Evolutionary conservation across 1,140 invertebrate genomes (phyloP).

Genomic region (Leucophenga varia): DNA sequence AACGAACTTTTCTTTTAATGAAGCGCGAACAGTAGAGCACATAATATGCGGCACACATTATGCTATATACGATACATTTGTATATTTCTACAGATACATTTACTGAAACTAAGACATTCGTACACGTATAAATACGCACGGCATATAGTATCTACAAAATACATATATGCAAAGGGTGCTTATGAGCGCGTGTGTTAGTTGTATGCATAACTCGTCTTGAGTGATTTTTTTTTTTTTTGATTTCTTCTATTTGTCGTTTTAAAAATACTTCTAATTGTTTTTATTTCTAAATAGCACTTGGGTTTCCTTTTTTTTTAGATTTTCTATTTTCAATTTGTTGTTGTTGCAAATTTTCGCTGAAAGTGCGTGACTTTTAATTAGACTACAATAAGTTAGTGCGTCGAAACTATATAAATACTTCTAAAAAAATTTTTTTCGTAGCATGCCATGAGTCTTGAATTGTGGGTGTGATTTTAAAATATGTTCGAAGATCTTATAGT

Average conservation of each 20-base stretch:
- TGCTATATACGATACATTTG: too few relatives aligned
- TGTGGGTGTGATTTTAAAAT: not conserved
- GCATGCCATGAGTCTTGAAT: conserved; percentile 1
- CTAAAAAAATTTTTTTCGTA: conserved; percentile 2
- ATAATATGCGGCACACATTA: conserved; percentile 50
- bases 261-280: conserved; percentile 47
- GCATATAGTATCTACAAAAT: too few relatives aligned
- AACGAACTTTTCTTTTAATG: conserved; percentile 36
- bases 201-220: too few relatives aligned
- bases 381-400: conserved; percentile 45
- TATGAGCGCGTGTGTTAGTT: too few relatives aligned
- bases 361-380: conserved; percentile 52
- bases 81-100: conserved; percentile 1
- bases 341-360: conserved; percentile 33
- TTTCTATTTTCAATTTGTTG: conserved; percentile 4
- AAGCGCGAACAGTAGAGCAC: conserved; percentile 52
- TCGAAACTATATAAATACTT: too few relatives aligned
- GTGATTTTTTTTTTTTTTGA: too few relatives aligned
- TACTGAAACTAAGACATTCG: conserved; percentile 14
- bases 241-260: conserved; percentile 29
- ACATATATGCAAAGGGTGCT: too few relatives aligned
- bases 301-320: conserved; percentile 19
- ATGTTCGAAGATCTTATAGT: conserved; percentile 5
- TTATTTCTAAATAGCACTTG: too few relatives aligned
- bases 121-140: conserved; percentile 12